Evolutionary conservation across 2,113 vertebrate species (phyloP).

Genomic region (Pycnonotus jocosus): DNA sequence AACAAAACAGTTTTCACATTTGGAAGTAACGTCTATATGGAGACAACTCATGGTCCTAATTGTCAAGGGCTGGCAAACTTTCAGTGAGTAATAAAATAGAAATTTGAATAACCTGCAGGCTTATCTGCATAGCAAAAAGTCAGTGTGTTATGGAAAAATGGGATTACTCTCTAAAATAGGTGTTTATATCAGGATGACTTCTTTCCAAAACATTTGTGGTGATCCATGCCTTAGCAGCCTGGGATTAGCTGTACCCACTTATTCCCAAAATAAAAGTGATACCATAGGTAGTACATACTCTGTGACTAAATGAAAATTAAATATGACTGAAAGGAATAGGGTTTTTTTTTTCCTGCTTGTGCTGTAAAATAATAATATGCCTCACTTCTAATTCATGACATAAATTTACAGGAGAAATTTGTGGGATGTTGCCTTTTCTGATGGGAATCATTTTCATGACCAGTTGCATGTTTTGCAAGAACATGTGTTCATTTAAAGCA

Average conservation of each 20-base stretch:
- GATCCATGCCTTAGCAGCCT: background rate
- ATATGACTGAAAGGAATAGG: background rate
- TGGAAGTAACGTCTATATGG: background rate
- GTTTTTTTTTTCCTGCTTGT: background rate
- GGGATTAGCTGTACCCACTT: background rate
- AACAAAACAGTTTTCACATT: background rate
- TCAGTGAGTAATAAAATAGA: background rate
- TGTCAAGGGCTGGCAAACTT: background rate
- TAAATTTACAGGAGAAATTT: background rate
- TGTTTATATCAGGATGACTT: background rate
- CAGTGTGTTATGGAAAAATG: background rate
- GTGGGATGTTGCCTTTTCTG: background rate
- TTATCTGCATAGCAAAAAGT: background rate
- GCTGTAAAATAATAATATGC: background rate
- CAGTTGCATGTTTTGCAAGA: background rate
- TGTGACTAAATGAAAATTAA: background rate
- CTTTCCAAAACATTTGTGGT: background rate
- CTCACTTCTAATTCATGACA: background rate
- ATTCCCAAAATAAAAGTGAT: background rate
- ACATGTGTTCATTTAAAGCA: background rate
- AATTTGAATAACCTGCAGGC: background rate
- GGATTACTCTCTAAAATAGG: background rate
- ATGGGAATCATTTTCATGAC: background rate
- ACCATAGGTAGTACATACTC: background rate
- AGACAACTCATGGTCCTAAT: background rate